Percentiles rank a stretch among this genome's conserved stretches.
These are phyloP conservation scores for Sibirionetta formosa DNA, from an alignment of 2,797 vertebrate genomes.

Conservation along the genomic window DNA sequence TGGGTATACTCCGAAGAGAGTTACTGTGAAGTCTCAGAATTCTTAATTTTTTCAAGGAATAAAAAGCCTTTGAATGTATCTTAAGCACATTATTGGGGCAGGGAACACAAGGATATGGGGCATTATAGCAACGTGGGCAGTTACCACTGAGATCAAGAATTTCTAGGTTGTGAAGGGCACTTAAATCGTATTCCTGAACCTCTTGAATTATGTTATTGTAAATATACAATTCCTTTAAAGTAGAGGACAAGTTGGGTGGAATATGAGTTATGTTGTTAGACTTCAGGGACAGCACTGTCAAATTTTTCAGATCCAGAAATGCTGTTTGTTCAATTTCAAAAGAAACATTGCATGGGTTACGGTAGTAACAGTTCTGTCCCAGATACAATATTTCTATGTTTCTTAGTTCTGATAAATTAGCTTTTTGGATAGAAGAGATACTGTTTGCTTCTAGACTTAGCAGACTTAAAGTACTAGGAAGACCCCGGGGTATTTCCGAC, in stretches of 20 bases:
- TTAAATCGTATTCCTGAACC: conserved; percentile 86
- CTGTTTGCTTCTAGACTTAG: conserved; percentile 94
- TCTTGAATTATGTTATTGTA: conserved; percentile 92
- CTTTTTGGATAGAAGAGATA: conserved; percentile 86
- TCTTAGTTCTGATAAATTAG: conserved; percentile 86
- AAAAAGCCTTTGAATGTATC: conserved; percentile 87
- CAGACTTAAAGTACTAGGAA: conserved; percentile 87
- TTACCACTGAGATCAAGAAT: conserved; percentile 95
- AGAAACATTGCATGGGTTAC: conserved; percentile 93
- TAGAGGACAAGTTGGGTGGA: conserved; percentile 86
- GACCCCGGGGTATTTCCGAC: conserved; percentile 86
- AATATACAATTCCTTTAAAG: conserved; percentile 91
- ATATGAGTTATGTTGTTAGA: conserved; percentile 92
- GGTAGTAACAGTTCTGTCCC: conserved; percentile 95
- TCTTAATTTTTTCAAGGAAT: conserved; percentile 85
- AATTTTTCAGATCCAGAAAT: conserved; percentile 85
- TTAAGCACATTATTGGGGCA: conserved; percentile 85
- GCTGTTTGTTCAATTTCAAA: conserved; percentile 88
- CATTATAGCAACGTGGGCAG: conserved; percentile 94
- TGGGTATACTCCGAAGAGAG: conserved; percentile 85
- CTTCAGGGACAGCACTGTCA: conserved; percentile 92
- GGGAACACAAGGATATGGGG: conserved; percentile 90
- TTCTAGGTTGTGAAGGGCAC: conserved; percentile 87
- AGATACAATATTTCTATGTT: conserved; percentile 90
- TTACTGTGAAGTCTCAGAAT: conserved; percentile 92